Evolutionary conservation across 1,140 invertebrate genomes (phyloP), one percentile per base, ranked within the genome.

Genomic region (Drosophila rhopaloa): DNA sequence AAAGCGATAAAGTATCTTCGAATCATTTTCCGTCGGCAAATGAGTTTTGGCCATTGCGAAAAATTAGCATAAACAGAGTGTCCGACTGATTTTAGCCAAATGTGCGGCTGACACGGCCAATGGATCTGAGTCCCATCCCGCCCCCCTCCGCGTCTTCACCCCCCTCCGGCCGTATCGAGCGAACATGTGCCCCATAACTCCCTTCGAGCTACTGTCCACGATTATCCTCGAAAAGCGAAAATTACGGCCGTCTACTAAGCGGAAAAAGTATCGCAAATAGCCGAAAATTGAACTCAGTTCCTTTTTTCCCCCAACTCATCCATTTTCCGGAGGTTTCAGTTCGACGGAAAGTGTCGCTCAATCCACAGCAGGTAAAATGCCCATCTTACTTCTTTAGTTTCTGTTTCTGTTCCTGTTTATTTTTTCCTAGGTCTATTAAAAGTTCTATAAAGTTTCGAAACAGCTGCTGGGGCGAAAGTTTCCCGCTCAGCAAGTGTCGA

Each of bases 191-290:
- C 75, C 81, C 82, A 62, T 89, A 81, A 91, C 58, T 57, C 76
- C 70, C 75, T 58, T 76, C 55, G 81, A 91, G 77, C 75, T 91
- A 62, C 73, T 86, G 70, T 74, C 62, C 68, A 83, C 78, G 71
- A 90, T 85, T 55, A 91, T 91, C 65, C 78, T 91, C 70, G 91
- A 86, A 59, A 92, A 91, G 70, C 79, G 79, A 43, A 91, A 91
- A 76, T 58, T 86, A 48, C 91, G 90, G 35, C 77, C 79, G 7
- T 66, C 84, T 70, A 81, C 90, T 41, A 92, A 91, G 54, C 74
- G 91, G 41, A 92, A 92, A 92, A 92, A 92, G 89, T 73, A 79
- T 43, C 83, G 76, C 46, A 91, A 90, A 75, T 91, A 91, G 70
- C 78, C 38, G 27, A 40, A 56, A 38, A 40, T 9, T 24, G 19